Evolutionary conservation across 2,113 vertebrate genomes (phyloP), one percentile per base, ranked within the genome.

Genomic region (Myotis lucifugus): DNA sequence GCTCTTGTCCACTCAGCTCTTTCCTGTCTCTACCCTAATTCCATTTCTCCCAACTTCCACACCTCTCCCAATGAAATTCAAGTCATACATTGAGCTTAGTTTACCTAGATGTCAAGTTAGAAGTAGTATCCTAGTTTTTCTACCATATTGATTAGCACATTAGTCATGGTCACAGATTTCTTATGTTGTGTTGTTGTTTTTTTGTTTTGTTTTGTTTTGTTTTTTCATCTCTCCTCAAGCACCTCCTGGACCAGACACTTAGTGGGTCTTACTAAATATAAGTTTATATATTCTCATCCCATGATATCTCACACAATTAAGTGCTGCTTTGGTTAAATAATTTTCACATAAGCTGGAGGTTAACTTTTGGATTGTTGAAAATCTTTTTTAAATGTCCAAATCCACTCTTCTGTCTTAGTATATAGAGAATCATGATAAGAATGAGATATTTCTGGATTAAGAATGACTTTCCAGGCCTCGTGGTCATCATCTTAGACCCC

Each of bases 351-450:
- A 89, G 17, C 6, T 86, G 32, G 27, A 67, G 69, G 27, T 93
- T 91, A 93, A 96, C 2, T 13, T 70, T 76, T 91, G 18, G 27
- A 61, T 91, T 93, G 34, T 77, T 89, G 15, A 29, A 92, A 93
- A 84, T 78, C 2, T 84, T 92, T 92, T 48, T 34, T 81, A 77
- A 96, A 92, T 0, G 70, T 78, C 9, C n/a, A 10, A 91, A 70
- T 84, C 2, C 5, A 91, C 46, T 50, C 88, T 90, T 59, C 23
- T 17, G 9, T 13, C 25, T 78, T 40, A 69, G 6, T 74, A 91
- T 84, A 32, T 85, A 72, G 40, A 89, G 37, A 90, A 83, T 34
- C 19, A 0, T 56, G 46, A 82, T 54, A 8, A 59, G 5, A 91
- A 94, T 76, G 2, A 88, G 82, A 94, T 88, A 23, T 25, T 90